Conservation (phyloP, 2,888 invertebrate species). For the Gibbula magus region DNA sequence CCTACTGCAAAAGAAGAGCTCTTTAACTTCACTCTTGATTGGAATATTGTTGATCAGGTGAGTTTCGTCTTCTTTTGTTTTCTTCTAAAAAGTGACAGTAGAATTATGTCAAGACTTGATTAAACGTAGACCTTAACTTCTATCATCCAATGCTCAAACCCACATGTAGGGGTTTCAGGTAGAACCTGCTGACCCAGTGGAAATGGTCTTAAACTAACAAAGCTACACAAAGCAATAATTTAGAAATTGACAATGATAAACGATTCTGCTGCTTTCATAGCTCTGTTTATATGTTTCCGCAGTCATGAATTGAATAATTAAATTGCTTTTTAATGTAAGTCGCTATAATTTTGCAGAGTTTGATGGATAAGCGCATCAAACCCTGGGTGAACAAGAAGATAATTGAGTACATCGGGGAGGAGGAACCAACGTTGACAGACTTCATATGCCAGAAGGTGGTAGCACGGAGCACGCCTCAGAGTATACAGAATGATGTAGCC, state of each 20-base stretch:
- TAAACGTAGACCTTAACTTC: too few relatives aligned
- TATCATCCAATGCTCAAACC: too few relatives aligned
- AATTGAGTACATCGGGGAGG: constrained; percentile 99
- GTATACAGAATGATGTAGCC: constrained; percentile 97
- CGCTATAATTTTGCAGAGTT: constrained; percentile 77
- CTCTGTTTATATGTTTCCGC: too few relatives aligned
- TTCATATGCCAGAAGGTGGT: constrained; percentile 99
- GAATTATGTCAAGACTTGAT: too few relatives aligned
- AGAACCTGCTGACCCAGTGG: too few relatives aligned
- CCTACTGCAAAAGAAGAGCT: constrained; percentile 97
- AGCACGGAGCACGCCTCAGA: constrained; percentile 92
- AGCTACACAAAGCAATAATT: too few relatives aligned
- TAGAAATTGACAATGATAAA: too few relatives aligned
- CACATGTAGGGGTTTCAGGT: too few relatives aligned
- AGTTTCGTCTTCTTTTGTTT: neutral
- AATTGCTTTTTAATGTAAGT: neutral
- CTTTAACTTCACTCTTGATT: constrained; percentile 95
- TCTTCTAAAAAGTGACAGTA: too few relatives aligned
- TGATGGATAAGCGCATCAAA: constrained; percentile 96
- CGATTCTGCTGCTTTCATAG: too few relatives aligned
- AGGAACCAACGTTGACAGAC: constrained; percentile 97
- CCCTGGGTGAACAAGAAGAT: constrained; percentile 99
- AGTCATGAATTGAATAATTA: too few relatives aligned
- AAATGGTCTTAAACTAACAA: too few relatives aligned
- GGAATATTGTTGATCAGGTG: constrained; percentile 86